A percentile compares a stretch with the other conserved stretches of the same genome.
These are phyloP conservation scores for Pelodytes ibericus DNA, from an alignment of 2,797 vertebrate genomes.

Conservation along the genomic window DNA sequence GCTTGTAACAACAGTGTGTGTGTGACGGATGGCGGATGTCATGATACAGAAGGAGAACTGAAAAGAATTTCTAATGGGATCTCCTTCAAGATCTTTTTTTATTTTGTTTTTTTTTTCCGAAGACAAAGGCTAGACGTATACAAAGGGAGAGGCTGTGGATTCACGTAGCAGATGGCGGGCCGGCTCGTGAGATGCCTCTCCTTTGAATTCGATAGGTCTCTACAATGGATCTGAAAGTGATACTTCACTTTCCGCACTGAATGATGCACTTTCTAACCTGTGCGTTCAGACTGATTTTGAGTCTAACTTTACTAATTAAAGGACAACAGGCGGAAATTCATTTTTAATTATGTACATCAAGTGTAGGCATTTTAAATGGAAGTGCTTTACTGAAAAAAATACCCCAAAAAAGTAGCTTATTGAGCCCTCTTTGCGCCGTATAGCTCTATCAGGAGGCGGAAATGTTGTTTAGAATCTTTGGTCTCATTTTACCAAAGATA, in stretches of 20 bases:
- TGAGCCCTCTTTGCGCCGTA: too few species aligned
- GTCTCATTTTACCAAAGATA: too few species aligned
- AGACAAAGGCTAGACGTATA: neutral
- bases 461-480: too few species aligned
- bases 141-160: neutral
- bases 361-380: too few species aligned
- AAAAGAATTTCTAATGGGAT: neutral
- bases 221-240: neutral
- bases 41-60: neutral
- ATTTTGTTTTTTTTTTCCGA: neutral
- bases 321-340: too few species aligned
- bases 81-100: neutral
- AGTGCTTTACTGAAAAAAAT: too few species aligned
- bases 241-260: neutral
- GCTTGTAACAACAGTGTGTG: neutral
- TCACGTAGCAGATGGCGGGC: conserved; percentile 22
- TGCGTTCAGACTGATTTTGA: neutral
- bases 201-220: neutral
- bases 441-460: too few species aligned
- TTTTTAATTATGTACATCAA: too few species aligned
- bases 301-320: too few species aligned
- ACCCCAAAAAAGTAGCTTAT: too few species aligned
- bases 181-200: neutral
- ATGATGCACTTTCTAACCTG: neutral
- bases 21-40: too few species aligned